Evolutionary conservation across 2,888 invertebrate species (phyloP).

Genomic region (Leucophenga maculata): DNA sequence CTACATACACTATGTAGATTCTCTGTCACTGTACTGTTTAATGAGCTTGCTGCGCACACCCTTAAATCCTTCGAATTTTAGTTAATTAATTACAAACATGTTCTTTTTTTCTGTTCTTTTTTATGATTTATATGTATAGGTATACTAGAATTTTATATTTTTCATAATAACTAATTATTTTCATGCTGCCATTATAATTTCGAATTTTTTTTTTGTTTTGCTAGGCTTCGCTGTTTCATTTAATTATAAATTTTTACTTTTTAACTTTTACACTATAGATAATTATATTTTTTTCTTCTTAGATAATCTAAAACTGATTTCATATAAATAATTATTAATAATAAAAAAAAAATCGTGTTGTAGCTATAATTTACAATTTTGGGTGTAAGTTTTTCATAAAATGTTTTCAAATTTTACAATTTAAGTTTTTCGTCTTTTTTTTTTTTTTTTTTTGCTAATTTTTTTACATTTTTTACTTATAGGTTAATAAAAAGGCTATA

Average conservation of each 20-base stretch:
- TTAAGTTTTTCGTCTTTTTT: slow-evolving; percentile 22
- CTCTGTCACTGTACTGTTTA: slow-evolving; percentile 2
- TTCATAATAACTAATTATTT: not conserved
- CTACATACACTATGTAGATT: not conserved
- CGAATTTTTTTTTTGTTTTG: slow-evolving; percentile 22
- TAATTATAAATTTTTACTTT: slow-evolving; percentile 35
- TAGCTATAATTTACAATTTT: slow-evolving; percentile 54
- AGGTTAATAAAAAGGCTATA: not conserved
- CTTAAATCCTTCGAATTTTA: slow-evolving; percentile 5
- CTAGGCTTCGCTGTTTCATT: slow-evolving; percentile 48
- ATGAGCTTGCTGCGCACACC: not conserved
- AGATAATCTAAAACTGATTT: slow-evolving; percentile 30
- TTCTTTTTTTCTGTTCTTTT: slow-evolving; percentile 21
- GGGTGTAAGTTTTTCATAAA: slow-evolving; percentile 32
- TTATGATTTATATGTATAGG: too few species aligned
- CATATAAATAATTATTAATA: slow-evolving; percentile 30
- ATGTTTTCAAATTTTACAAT: slow-evolving; percentile 3
- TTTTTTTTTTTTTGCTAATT: slow-evolving; percentile 19
- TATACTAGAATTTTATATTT: slow-evolving; percentile 11
- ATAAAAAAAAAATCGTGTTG: slow-evolving; percentile 49
- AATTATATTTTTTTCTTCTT: slow-evolving; percentile 23
- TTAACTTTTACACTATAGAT: slow-evolving; percentile 37
- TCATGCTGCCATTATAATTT: slow-evolving; percentile 21
- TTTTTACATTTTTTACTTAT: not conserved
- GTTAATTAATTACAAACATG: slow-evolving; percentile 18